Base-by-base conservation (phyloP, 2,797 vertebrate genomes). In the Gambelia wislizenii region DNA sequence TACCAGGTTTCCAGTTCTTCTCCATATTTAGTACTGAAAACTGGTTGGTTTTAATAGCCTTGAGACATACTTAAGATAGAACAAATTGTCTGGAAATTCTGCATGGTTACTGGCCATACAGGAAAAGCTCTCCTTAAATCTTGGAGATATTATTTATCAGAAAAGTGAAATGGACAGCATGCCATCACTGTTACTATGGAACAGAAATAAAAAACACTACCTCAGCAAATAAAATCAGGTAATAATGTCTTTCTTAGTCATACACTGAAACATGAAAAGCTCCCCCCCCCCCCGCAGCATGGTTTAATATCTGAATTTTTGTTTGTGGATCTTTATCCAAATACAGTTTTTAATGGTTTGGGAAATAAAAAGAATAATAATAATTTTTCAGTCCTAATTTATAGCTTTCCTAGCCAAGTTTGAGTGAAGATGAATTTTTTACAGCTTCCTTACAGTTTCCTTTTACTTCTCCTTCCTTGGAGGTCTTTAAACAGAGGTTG, bases 341-440 rank as follows among this genome's bases (percentile, higher is more conserved):
- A 91, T 6, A 20, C 67, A 54, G 1, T 72, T 85, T 91, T 90
- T 91, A 93, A 88, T 88, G 74, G 2, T 86, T 94, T 88, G 33
- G 2, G 2, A 25, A 70, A 67, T 54, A 36, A 83, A 49, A 92
- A 44, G 74, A 90, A 94, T 89, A 64, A 64, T 30, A 67, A 67
- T 67, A 93, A 84, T 87, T 25, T 54, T 6, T 78, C 75, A 87
- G 56, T 39, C 87, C 87, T 91, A 85, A 59, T 88, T 93, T 93
- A 94, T 91, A 91, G 83, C 42, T 69, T 83, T 89, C 39, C 6
- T 82, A 91, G 91, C 83, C 89, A 95, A 79, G 70, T 90, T 90
- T 88, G 33, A 93, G 88, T 76, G 88, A 84, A 82, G 93, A 92
- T 88, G 92, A 95, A 94, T 92, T 91, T 96, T 95, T 94, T 93